A percentile compares a stretch with the other conserved stretches of the same genome.
These are phyloP conservation scores for Ranitomeya variabilis DNA, from an alignment of 2,113 vertebrate genomes.

Conservation along the genomic window DNA sequence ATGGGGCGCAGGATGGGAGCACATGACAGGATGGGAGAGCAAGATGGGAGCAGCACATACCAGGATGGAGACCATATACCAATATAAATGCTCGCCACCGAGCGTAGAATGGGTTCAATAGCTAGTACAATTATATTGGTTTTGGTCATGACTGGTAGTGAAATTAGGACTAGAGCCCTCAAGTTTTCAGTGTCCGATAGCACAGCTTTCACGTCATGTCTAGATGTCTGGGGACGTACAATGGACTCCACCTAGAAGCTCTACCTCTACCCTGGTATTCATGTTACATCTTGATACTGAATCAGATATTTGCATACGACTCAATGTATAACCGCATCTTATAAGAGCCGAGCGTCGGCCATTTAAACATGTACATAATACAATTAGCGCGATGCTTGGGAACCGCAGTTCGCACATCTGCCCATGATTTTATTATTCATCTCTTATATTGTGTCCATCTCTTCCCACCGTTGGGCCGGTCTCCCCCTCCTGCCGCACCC, in stretches of 20 bases:
- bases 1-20: too few species aligned
- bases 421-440: slow-evolving; percentile 31
- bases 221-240: not conserved
- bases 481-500: slow-evolving; percentile 18
- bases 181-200: not conserved
- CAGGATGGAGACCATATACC: too few species aligned
- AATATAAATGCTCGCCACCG: too few species aligned
- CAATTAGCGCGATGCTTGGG: slow-evolving; percentile 21
- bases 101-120: too few species aligned
- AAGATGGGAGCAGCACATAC: too few species aligned
- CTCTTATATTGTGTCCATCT: slow-evolving; percentile 17
- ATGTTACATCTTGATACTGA: not conserved
- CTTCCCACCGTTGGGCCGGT: slow-evolving; percentile 17
- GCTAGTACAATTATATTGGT: too few species aligned
- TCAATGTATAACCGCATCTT: not conserved
- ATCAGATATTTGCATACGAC: not conserved
- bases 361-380: slow-evolving; percentile 5
- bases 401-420: slow-evolving; percentile 31
- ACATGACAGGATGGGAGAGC: too few species aligned
- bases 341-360: not conserved
- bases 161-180: too few species aligned
- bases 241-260: not conserved
- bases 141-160: too few species aligned
- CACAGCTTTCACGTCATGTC: not conserved
- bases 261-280: not conserved